These are phyloP conservation scores for Nyctibius bracteatus DNA, from an alignment of 2,113 vertebrate species.

Conservation along the genomic window DNA sequence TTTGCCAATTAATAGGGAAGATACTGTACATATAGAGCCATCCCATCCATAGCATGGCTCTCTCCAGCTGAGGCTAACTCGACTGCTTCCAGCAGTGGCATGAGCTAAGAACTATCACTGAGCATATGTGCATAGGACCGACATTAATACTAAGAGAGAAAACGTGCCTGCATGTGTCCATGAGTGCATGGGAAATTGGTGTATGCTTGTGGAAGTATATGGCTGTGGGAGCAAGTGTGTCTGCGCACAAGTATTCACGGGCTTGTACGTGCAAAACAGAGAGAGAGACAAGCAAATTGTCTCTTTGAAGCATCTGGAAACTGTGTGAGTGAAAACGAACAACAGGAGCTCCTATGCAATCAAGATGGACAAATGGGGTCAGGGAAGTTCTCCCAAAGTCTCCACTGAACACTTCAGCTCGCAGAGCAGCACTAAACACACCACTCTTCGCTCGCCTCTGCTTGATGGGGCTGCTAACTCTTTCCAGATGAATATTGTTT, in stretches of 20 bases:
- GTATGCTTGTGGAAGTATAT: not conserved
- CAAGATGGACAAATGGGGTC: not conserved
- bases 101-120: not conserved
- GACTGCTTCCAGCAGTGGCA: not conserved
- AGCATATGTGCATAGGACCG: not conserved
- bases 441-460: not conserved
- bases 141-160: not conserved
- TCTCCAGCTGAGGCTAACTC: not conserved
- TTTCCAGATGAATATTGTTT: constrained; percentile 53
- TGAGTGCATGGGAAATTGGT: not conserved
- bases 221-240: not conserved
- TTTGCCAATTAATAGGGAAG: not conserved
- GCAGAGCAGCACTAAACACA: not conserved
- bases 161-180: not conserved
- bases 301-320: not conserved
- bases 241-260: not conserved
- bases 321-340: not conserved
- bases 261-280: not conserved
- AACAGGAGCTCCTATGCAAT: not conserved
- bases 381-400: not conserved
- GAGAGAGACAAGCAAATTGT: not conserved
- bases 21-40: not conserved
- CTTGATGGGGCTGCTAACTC: not conserved
- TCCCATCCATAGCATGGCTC: not conserved
- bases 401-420: not conserved